Percentiles rank a stretch among this genome's conserved stretches.
Evolutionary conservation across 1,140 invertebrate species (phyloP).

Genomic region (Brachionus rubens): DNA sequence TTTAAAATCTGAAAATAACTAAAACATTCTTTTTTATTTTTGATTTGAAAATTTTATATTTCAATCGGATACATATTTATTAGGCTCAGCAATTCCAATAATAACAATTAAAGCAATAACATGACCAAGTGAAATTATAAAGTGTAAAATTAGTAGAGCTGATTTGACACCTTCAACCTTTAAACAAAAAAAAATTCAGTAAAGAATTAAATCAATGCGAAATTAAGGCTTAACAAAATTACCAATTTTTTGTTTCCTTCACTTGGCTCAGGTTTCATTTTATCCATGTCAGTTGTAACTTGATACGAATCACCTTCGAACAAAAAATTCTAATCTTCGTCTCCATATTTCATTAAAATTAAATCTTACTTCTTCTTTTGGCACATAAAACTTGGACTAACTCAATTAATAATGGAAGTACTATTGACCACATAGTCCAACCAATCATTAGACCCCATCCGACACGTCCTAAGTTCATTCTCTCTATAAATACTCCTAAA

Average conservation of each 20-base stretch:
- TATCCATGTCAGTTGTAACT: background rate
- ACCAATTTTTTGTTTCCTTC: conserved; percentile 3
- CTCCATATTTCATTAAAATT: background rate
- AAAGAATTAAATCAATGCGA: background rate
- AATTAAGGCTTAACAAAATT: background rate
- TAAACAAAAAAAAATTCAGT: background rate
- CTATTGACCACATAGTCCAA: background rate
- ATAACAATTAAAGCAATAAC: conserved; percentile 15
- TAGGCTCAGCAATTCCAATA: conserved; percentile 12
- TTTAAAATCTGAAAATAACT: background rate
- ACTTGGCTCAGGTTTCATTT: background rate
- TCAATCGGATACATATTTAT: background rate
- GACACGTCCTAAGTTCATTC: conserved; percentile 20
- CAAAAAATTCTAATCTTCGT: background rate
- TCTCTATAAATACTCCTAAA: conserved; percentile 31
- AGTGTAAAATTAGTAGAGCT: background rate
- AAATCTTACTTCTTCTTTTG: background rate
- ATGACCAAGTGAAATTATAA: conserved; percentile 1
- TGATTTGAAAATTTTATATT: no score
- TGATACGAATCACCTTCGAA: conserved; percentile 4
- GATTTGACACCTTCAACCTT: conserved; percentile 21
- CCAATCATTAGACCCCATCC: conserved; percentile 39
- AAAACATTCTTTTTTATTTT: background rate
- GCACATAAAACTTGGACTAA: background rate
- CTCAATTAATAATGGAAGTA: conserved; percentile 28